phyloP scores from a whole-genome alignment of 2,797 vertebrate genomes.

The Babyrousa celebensis region DNA sequence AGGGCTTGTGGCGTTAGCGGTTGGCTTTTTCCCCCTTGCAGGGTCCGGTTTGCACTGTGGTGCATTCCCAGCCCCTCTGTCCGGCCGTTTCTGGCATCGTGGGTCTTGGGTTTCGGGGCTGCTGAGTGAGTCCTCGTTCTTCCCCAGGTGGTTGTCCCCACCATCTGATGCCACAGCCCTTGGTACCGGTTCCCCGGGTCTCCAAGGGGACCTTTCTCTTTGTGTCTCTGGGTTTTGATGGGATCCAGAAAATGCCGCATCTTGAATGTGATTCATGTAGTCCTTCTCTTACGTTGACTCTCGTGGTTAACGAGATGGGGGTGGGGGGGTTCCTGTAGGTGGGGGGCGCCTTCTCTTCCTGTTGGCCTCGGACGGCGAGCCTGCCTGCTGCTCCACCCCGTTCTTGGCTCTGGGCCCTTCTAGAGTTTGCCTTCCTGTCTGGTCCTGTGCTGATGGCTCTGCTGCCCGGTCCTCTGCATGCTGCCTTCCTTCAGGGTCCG shows the following conservation, averaged over 20 bases:
- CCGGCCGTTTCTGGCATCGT: rapidly evolving
- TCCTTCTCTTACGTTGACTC: neutral
- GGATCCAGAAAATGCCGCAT: neutral
- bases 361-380: rapidly evolving
- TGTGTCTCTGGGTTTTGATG: neutral
- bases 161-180: neutral
- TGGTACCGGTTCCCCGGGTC: rapidly evolving
- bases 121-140: neutral
- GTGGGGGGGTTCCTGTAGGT: neutral
- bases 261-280: rapidly evolving
- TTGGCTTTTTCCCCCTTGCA: too few relatives aligned
- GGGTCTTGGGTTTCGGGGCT: neutral
- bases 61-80: neutral
- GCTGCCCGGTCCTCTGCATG: rapidly evolving
- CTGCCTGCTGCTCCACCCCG: neutral
- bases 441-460: rapidly evolving
- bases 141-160: neutral
- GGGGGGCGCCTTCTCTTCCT: too few relatives aligned
- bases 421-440: too few relatives aligned
- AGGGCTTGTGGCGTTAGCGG: rapidly evolving
- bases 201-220: neutral
- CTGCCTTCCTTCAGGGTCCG: neutral
- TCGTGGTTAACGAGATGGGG: rapidly evolving
- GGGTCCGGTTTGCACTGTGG: rapidly evolving
- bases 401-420: rapidly evolving